phyloP scores from a whole-genome alignment of 2,888 invertebrate species.

The Hedychridium roseum region DNA sequence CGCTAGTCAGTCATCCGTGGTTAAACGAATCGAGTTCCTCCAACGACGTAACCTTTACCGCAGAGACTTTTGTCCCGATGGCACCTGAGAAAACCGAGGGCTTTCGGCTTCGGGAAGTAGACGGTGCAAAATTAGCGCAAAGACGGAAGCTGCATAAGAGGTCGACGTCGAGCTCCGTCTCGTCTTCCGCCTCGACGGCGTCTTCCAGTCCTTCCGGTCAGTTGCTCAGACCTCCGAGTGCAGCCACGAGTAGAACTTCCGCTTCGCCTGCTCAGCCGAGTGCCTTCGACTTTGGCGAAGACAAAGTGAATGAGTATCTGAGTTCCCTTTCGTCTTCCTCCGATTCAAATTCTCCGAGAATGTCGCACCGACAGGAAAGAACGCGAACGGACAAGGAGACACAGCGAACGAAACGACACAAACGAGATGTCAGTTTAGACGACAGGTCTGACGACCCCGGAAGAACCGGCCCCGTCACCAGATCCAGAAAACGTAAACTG shows the following conservation, averaged over 20 bases:
- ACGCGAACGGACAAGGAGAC: conserved; percentile 11
- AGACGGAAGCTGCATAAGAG: conserved; percentile 72
- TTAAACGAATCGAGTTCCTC: conserved; percentile 59
- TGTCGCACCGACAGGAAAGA: conserved; percentile 11
- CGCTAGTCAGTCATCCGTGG: conserved; percentile 77
- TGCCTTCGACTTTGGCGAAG: conserved; percentile 65
- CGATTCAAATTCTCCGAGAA: conserved; percentile 51
- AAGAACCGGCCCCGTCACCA: conserved; percentile 52
- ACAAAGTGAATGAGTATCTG: conserved; percentile 65
- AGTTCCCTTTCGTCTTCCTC: conserved; percentile 65
- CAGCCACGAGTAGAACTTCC: conserved; percentile 33
- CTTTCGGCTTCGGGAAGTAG: conserved; percentile 78
- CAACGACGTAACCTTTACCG: background rate
- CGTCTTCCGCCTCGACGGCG: conserved; percentile 63
- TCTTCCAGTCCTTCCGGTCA: conserved; percentile 48
- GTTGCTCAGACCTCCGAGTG: conserved; percentile 41
- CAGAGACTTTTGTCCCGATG: background rate
- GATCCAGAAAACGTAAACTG: conserved; percentile 56
- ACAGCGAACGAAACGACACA: conserved; percentile 9
- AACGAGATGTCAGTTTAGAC: background rate
- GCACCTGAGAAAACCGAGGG: conserved; percentile 73
- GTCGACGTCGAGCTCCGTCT: conserved; percentile 63
- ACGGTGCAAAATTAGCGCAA: conserved; percentile 75
- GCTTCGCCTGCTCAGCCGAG: conserved; percentile 53
- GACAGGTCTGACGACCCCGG: conserved; percentile 5